phyloP scores from a whole-genome alignment of 2,113 vertebrate species.

The Sinocyclocheilus rhinocerous region DNA sequence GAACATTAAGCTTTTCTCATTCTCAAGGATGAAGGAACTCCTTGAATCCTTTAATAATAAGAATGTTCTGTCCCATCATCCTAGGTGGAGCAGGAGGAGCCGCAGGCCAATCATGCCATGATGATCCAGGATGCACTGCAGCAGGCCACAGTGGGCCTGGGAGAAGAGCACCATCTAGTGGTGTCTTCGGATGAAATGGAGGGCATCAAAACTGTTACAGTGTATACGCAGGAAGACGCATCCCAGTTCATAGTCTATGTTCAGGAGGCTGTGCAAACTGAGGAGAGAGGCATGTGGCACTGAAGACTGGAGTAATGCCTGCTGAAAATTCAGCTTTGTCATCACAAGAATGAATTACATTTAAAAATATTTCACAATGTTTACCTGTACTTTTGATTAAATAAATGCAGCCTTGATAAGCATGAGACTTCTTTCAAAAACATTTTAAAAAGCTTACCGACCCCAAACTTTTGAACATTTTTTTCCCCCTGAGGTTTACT shows the following conservation, averaged over 20 bases:
- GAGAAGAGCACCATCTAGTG: conserved; percentile 90
- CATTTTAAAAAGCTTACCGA: not conserved
- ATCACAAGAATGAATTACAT: too few relatives aligned
- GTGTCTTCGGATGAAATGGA: conserved; percentile 89
- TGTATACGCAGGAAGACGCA: conserved; percentile 91
- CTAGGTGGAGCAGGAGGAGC: conserved; percentile 89
- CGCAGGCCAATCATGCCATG: conserved; percentile 83
- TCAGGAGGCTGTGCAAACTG: conserved; percentile 81
- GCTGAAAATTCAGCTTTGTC: too few relatives aligned
- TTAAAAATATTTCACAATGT: too few relatives aligned
- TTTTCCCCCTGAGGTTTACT: too few relatives aligned
- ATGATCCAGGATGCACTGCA: conserved; percentile 90
- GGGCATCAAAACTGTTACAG: conserved; percentile 91
- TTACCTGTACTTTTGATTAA: not conserved
- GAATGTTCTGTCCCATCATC: conserved; percentile 39
- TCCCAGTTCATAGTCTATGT: conserved; percentile 94
- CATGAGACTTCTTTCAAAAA: not conserved
- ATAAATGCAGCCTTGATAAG: not conserved
- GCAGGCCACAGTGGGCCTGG: conserved; percentile 78
- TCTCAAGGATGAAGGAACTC: too few relatives aligned
- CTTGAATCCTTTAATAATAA: not conserved
- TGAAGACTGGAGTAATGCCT: too few relatives aligned
- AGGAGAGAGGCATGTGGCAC: conserved; percentile 67
- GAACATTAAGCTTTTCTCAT: too few relatives aligned
- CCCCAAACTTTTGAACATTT: not conserved